phyloP scores from a whole-genome alignment of 1,140 invertebrate genomes.

The Musca domestica region DNA sequence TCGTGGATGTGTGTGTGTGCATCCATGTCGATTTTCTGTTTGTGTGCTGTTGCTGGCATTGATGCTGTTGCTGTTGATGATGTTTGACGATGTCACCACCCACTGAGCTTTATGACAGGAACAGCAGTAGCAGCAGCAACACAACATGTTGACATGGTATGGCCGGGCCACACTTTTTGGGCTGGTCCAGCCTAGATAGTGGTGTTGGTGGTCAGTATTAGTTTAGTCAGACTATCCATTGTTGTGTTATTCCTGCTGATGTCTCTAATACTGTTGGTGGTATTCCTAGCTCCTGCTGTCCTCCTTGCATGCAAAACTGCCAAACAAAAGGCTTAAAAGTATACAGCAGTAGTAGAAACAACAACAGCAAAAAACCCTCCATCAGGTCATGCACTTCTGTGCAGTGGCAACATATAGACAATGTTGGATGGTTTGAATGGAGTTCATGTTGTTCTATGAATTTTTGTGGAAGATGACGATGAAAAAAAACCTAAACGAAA shows the following conservation, averaged over 20 bases:
- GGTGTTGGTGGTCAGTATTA: too few species aligned
- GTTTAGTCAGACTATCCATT: not conserved
- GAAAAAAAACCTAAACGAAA: too few species aligned
- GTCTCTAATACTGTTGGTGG: not conserved
- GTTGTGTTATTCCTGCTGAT: not conserved
- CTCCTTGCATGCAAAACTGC: not conserved
- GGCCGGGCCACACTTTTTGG: too few species aligned
- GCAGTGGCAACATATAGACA: not conserved
- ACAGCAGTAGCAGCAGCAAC: not conserved
- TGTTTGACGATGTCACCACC: slow-evolving; percentile 8
- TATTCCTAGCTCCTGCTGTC: too few species aligned
- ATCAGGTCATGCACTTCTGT: slow-evolving; percentile 16
- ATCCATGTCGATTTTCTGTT: not conserved
- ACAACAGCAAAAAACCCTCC: too few species aligned
- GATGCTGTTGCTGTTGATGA: slow-evolving; percentile 11
- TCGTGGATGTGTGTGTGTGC: not conserved
- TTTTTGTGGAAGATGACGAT: too few species aligned
- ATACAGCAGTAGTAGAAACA: too few species aligned
- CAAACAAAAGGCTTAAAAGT: slow-evolving; percentile 20
- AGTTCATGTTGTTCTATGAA: too few species aligned
- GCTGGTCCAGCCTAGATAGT: too few species aligned
- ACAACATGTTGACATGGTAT: too few species aligned
- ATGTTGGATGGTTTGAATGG: too few species aligned
- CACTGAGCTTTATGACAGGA: slow-evolving; percentile 19
- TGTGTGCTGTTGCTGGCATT: not conserved